Percentiles rank a stretch among this genome's conserved stretches.
phyloP scores from a whole-genome alignment of 92 coral and sea anemone genomes.

The Diadumene lineata region DNA sequence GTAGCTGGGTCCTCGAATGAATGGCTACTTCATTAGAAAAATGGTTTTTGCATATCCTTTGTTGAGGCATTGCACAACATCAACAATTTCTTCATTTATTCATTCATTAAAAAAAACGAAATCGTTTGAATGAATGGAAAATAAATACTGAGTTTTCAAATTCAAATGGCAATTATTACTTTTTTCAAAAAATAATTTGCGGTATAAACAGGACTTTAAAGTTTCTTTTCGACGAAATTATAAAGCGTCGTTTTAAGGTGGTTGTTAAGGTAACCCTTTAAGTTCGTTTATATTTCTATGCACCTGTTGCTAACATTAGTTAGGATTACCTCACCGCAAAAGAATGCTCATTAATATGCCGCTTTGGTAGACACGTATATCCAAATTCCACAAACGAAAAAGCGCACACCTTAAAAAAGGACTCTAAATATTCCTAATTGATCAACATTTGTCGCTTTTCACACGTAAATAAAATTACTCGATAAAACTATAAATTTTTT shows the following conservation, averaged over 20 bases:
- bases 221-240: too few species aligned
- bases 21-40: too few species aligned
- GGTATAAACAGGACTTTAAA: too few species aligned
- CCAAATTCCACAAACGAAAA: slow-evolving; percentile 11
- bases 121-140: too few species aligned
- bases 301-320: slow-evolving; percentile 32
- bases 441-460: neutral
- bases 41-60: too few species aligned
- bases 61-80: too few species aligned
- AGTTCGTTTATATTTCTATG: neutral
- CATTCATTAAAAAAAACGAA: too few species aligned
- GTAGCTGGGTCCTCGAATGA: too few species aligned
- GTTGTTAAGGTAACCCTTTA: neutral
- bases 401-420: neutral
- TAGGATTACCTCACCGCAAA: slow-evolving; percentile 25
- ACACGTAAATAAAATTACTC: neutral
- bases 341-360: slow-evolving; percentile 20
- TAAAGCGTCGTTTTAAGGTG: neutral
- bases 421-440: neutral
- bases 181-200: too few species aligned
- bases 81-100: too few species aligned
- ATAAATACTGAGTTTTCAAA: too few species aligned
- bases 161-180: too few species aligned
- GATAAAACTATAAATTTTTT: neutral
- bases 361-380: slow-evolving; percentile 3